phyloP scores from a whole-genome alignment of 2,888 invertebrate species.

The Callosobruchus maculatus region DNA sequence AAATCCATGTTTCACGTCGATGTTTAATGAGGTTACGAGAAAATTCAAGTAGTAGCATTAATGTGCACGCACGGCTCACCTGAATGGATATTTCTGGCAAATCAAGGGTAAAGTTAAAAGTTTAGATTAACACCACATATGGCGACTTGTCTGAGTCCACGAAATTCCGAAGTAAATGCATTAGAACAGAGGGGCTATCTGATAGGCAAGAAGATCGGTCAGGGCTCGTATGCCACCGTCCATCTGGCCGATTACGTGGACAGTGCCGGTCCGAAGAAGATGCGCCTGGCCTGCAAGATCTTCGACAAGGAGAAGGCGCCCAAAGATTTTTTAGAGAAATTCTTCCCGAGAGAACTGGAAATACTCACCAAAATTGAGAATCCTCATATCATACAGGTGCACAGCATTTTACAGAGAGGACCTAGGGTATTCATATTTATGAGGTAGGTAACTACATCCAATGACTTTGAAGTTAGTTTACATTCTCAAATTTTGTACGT shows the following conservation, averaged over 20 bases:
- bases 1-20: conserved; percentile 23
- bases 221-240: conserved; percentile 89
- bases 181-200: conserved; percentile 80
- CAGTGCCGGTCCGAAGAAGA: conserved; percentile 64
- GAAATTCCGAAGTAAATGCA: conserved; percentile 80
- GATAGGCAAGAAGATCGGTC: conserved; percentile 78
- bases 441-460: conserved; percentile 57
- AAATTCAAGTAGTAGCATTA: conserved; percentile 20
- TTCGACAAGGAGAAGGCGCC: conserved; percentile 88
- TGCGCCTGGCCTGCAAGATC: conserved; percentile 84
- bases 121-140: conserved; percentile 41
- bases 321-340: conserved; percentile 84
- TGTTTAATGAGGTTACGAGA: conserved; percentile 18
- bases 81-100: conserved; percentile 29
- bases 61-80: conserved; percentile 21
- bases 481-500: neutral
- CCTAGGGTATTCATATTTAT: conserved; percentile 86
- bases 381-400: conserved; percentile 86
- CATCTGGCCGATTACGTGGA: conserved; percentile 81
- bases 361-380: conserved; percentile 86
- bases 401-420: conserved; percentile 79
- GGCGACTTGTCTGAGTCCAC: conserved; percentile 71
- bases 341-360: conserved; percentile 89
- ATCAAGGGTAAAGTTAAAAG: conserved; percentile 22
- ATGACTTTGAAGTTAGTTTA: neutral